phyloP scores from a whole-genome alignment of 2,797 vertebrate species.

The Paedocypris micromegethes region DNA sequence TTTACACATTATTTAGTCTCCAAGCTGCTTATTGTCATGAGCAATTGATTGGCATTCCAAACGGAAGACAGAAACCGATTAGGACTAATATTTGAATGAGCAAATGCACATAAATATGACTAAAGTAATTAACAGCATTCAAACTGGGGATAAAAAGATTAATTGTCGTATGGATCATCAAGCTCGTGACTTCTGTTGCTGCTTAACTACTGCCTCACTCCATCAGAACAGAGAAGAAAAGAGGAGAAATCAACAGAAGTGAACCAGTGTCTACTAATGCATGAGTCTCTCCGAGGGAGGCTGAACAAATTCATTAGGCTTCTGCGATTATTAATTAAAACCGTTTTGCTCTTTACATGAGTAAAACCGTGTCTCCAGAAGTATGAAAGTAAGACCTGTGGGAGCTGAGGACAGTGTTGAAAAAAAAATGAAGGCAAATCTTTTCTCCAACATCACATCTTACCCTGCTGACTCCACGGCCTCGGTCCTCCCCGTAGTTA shows the following conservation, averaged over 20 bases:
- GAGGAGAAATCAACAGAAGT: constrained; percentile 41
- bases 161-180: constrained; percentile 45
- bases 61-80: constrained; percentile 40
- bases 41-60: constrained; percentile 43
- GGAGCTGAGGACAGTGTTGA: background rate
- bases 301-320: constrained; percentile 52
- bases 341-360: constrained; percentile 46
- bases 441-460: constrained; percentile 47
- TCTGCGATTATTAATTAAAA: constrained; percentile 55
- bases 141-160: constrained; percentile 44
- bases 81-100: constrained; percentile 34
- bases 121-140: constrained; percentile 48
- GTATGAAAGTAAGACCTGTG: background rate
- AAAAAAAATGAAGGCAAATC: too few species aligned
- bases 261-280: constrained; percentile 38
- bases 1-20: constrained; percentile 15
- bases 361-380: constrained; percentile 36
- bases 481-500: constrained; percentile 93
- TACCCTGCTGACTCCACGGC: constrained; percentile 90
- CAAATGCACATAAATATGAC: constrained; percentile 40
- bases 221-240: constrained; percentile 38
- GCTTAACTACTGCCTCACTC: constrained; percentile 40
- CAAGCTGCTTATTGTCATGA: constrained; percentile 20
- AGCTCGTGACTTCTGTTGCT: constrained; percentile 26
- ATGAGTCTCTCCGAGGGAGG: constrained; percentile 36